Evolutionary conservation across 2,113 vertebrate species (phyloP), one percentile per base, ranked within the genome.

Genomic region (Callaeas wilsoni): DNA sequence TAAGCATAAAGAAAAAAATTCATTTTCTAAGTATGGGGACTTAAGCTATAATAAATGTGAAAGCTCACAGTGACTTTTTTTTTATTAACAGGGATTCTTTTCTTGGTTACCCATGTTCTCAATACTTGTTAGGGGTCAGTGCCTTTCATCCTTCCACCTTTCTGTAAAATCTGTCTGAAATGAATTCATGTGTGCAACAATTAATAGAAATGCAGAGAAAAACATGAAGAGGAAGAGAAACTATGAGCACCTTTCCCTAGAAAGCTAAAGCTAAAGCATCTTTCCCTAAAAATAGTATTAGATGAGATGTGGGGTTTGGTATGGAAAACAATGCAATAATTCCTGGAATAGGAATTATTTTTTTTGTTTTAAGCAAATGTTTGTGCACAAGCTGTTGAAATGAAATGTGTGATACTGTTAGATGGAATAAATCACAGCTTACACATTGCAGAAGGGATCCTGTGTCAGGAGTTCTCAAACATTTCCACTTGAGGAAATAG

Each of bases 401-500:
- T 42, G 1, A 16, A 32, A 46, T 15, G 7, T 52, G 64, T 49
- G 39, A 21, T 59, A 42, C 21, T 62, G 25, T 67, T 70, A 12
- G 42, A 60, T 65, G 35, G 55, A 25, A 59, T 70, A 90, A 80
- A 84, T 77, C 56, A 47, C 21, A 80, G 32, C 29, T 57, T 23
- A 63, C 20, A 41, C 42, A 23, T 46, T 91, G 35, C 29, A 93
- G 69, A 89, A 73, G 15, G 20, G 50, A 68, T 91, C 71, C 42
- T 65, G 14, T 91, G 70, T 80, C 50, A 47, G 62, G 69, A 76
- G 67, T 77, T 89, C 75, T 89, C 76, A 91, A 93, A 86, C 29
- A 50, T 37, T 93, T 87, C 59, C 59, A 81, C 64, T 93, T 52
- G 47, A 87, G 79, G 79, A 95, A 95, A 94, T 29, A 93, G 93